A percentile compares a stretch with the other conserved stretches of the same genome.
Evolutionary conservation across 1,140 invertebrate species (phyloP).

Genomic region (Limonius californicus): DNA sequence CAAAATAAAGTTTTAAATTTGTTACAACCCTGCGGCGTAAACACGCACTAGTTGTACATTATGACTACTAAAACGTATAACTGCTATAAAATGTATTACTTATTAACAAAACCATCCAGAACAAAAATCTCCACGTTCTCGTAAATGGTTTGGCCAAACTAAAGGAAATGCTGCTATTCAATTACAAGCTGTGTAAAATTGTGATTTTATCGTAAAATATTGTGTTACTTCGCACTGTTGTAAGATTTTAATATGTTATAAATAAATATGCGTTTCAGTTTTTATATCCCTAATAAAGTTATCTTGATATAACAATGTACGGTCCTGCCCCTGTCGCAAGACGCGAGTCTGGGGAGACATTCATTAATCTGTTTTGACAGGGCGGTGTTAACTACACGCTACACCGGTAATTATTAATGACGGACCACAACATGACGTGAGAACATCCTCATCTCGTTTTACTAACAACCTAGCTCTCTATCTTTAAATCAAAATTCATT

Average conservation of each 20-base stretch:
- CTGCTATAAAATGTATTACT: too few species aligned
- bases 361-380: conserved; percentile 50
- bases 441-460: conserved; percentile 24
- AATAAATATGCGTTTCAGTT: background rate
- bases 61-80: too few species aligned
- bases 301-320: conserved; percentile 9
- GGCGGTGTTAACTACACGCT: conserved; percentile 47
- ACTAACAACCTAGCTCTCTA: conserved; percentile 8
- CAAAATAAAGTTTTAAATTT: too few species aligned
- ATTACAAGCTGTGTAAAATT: too few species aligned
- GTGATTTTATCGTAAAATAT: too few species aligned
- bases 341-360: conserved; percentile 42
- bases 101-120: too few species aligned
- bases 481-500: conserved; percentile 1
- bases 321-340: conserved; percentile 13
- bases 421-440: conserved; percentile 39
- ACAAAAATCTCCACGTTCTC: too few species aligned
- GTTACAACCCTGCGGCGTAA: too few species aligned
- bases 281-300: conserved; percentile 9
- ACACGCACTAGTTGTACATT: too few species aligned
- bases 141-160: too few species aligned
- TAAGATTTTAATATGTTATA: background rate
- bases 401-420: conserved; percentile 47
- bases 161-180: too few species aligned
- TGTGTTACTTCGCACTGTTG: too few species aligned